phyloP scores from a whole-genome alignment of 1,140 invertebrate species.

The Leptopilina boulardi region DNA sequence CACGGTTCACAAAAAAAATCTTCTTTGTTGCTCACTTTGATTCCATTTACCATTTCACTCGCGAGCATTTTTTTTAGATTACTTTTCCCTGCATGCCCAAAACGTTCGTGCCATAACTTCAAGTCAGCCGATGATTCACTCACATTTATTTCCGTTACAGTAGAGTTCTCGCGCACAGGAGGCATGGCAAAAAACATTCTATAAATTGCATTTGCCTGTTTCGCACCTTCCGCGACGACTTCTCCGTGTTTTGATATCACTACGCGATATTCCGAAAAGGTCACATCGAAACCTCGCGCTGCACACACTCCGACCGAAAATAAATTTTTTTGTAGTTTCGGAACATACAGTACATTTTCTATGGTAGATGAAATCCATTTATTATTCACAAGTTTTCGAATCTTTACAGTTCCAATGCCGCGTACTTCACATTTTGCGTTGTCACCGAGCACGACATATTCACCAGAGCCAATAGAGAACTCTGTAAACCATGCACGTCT shows the following conservation, averaged over 20 bases:
- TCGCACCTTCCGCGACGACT: constrained; percentile 46
- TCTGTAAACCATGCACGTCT: constrained; percentile 54
- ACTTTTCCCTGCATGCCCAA: constrained; percentile 44
- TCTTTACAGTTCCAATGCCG: constrained; percentile 38
- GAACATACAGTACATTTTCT: constrained; percentile 51
- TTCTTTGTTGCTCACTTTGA: background rate
- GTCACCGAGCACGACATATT: constrained; percentile 48
- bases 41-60: constrained; percentile 34
- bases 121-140: constrained; percentile 33
- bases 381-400: constrained; percentile 44
- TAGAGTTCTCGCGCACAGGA: background rate
- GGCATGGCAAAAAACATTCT: constrained; percentile 46
- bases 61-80: constrained; percentile 36
- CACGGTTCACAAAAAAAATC: constrained; percentile 53
- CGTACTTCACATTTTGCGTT: constrained; percentile 35
- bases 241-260: constrained; percentile 43
- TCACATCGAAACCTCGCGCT: constrained; percentile 42
- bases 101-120: constrained; percentile 42
- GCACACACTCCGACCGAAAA: constrained; percentile 55
- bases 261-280: constrained; percentile 40
- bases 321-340: constrained; percentile 52
- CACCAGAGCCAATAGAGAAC: constrained; percentile 34
- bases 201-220: constrained; percentile 40
- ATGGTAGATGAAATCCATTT: constrained; percentile 42
- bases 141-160: background rate